Percentiles rank a stretch among this genome's conserved stretches.
phyloP scores from a whole-genome alignment of 2,113 vertebrate genomes.

The Elephantulus edwardii region DNA sequence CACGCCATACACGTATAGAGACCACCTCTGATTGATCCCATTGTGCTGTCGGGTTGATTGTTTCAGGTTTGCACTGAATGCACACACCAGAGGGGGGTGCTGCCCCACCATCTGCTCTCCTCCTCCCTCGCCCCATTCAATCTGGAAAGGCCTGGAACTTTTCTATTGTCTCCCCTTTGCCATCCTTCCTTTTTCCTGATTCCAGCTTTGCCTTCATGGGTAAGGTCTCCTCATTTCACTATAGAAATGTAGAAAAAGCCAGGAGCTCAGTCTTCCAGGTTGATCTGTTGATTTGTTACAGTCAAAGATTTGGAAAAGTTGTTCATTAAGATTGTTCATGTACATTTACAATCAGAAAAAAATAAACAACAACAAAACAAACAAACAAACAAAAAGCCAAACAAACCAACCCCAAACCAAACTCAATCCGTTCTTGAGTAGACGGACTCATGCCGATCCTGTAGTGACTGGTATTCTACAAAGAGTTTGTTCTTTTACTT shows the following conservation, averaged over 20 bases:
- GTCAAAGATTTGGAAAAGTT: constrained; percentile 5
- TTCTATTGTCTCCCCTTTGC: background rate
- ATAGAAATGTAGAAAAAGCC: background rate
- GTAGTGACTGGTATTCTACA: too few relatives aligned
- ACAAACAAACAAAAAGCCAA: too few relatives aligned
- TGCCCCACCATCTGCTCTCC: too few relatives aligned
- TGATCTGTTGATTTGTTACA: constrained; percentile 5
- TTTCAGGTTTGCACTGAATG: too few relatives aligned
- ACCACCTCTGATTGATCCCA: background rate
- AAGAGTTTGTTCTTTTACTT: too few relatives aligned
- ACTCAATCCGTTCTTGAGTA: too few relatives aligned
- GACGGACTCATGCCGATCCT: too few relatives aligned
- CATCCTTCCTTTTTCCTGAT: constrained; percentile 7
- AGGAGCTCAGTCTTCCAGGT: background rate
- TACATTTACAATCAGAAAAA: too few relatives aligned
- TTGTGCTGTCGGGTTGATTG: background rate
- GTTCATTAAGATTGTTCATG: too few relatives aligned
- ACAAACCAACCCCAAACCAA: too few relatives aligned
- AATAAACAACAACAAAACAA: too few relatives aligned
- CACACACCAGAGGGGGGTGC: too few relatives aligned
- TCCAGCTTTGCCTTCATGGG: background rate
- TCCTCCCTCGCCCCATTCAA: background rate
- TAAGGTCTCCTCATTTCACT: background rate
- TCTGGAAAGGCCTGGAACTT: background rate
- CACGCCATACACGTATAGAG: background rate